phyloP scores from a whole-genome alignment of 2,113 vertebrate genomes.

The Channa argus region DNA sequence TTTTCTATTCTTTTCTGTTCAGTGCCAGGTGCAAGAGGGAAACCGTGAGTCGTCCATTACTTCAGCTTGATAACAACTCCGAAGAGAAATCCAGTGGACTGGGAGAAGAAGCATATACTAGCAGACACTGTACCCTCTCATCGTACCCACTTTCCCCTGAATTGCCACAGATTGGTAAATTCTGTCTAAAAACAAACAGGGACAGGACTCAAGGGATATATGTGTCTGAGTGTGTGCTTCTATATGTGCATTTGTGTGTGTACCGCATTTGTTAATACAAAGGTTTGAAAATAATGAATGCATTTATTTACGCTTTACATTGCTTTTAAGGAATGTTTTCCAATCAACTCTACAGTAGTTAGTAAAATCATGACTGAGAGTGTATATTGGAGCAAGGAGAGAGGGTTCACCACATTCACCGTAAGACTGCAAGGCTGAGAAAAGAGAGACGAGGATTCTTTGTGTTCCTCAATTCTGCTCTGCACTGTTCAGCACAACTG shows the following conservation, averaged over 20 bases:
- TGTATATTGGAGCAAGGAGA: constrained; percentile 31
- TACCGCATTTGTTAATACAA: constrained; percentile 39
- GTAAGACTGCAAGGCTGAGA: constrained; percentile 34
- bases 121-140: constrained; percentile 44
- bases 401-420: constrained; percentile 33
- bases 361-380: constrained; percentile 20
- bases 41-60: constrained; percentile 70
- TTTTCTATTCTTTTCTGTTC: constrained; percentile 60
- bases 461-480: constrained; percentile 46
- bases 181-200: constrained; percentile 74
- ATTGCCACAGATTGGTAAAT: constrained; percentile 48
- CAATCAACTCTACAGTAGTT: constrained; percentile 15
- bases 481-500: constrained; percentile 24
- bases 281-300: constrained; percentile 40
- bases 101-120: constrained; percentile 55
- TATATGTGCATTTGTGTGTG: constrained; percentile 20
- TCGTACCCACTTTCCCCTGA: constrained; percentile 59
- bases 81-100: constrained; percentile 56
- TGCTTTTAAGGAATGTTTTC: constrained; percentile 26
- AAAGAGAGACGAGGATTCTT: constrained; percentile 46
- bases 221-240: constrained; percentile 23
- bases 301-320: constrained; percentile 1
- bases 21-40: constrained; percentile 62
- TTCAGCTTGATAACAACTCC: constrained; percentile 71
- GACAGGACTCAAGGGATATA: constrained; percentile 69